Evolutionary conservation across 1,140 invertebrate species (phyloP).

Genomic region (Euwallacea similis): DNA sequence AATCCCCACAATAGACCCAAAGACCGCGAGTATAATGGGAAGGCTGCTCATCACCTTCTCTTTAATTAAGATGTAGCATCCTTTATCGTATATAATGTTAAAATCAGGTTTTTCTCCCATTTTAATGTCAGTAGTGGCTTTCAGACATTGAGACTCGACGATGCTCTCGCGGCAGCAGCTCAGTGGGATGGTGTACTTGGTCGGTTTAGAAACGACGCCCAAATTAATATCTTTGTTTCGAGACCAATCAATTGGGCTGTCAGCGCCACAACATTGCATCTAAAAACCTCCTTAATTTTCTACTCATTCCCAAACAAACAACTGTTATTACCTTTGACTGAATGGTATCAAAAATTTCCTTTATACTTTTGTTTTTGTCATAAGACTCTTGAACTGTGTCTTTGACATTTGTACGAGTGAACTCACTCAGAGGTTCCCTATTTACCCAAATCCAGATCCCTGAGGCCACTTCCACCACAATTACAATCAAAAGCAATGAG

Average conservation of each 20-base stretch:
- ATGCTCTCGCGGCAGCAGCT: slow-evolving; percentile 55
- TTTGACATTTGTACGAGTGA: slow-evolving; percentile 64
- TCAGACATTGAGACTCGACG: slow-evolving; percentile 48
- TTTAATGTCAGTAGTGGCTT: slow-evolving; percentile 46
- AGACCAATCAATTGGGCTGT: slow-evolving; percentile 71
- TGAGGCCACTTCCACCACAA: slow-evolving; percentile 76
- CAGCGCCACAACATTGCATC: slow-evolving; percentile 69
- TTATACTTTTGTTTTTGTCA: slow-evolving; percentile 62
- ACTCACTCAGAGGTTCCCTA: slow-evolving; percentile 64
- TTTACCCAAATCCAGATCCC: slow-evolving; percentile 74
- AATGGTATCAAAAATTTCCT: slow-evolving; percentile 69
- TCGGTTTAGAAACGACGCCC: slow-evolving; percentile 45
- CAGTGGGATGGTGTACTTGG: slow-evolving; percentile 55
- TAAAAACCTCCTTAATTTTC: slow-evolving; percentile 1
- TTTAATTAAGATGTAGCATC: slow-evolving; percentile 72
- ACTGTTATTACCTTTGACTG: slow-evolving; percentile 61
- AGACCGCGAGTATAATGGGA: slow-evolving; percentile 65
- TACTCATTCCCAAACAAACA: background rate
- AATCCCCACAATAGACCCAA: slow-evolving; percentile 65
- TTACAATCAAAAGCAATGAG: slow-evolving; percentile 71
- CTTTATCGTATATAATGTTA: slow-evolving; percentile 58
- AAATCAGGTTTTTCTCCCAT: slow-evolving; percentile 42
- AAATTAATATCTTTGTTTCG: slow-evolving; percentile 57
- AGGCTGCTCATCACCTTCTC: slow-evolving; percentile 63
- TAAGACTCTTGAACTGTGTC: slow-evolving; percentile 72